Evolutionary conservation across 2,888 invertebrate genomes (phyloP).

Genomic region (Penaeus monodon): DNA sequence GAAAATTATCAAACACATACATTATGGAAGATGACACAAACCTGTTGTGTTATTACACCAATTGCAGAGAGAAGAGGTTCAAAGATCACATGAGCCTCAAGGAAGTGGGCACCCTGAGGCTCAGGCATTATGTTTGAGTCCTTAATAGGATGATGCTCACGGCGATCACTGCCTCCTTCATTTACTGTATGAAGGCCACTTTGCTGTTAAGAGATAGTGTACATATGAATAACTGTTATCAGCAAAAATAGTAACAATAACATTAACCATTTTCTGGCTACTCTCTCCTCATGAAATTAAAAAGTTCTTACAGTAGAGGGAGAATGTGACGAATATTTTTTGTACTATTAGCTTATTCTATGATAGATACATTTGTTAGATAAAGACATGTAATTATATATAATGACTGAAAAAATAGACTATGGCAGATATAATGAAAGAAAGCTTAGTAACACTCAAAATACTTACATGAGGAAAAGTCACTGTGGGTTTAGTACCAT

Average conservation of each 20-base stretch:
- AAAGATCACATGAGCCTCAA: slow-evolving; percentile 94
- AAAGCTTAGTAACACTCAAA: no score
- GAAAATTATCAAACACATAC: background rate
- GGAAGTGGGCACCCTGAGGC: slow-evolving; percentile 71
- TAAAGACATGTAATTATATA: background rate
- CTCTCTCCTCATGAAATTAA: no score
- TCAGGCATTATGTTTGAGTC: slow-evolving; percentile 37
- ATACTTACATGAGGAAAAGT: slow-evolving; percentile 45
- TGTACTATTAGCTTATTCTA: background rate
- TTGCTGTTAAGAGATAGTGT: background rate
- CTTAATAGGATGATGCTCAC: slow-evolving; percentile 25
- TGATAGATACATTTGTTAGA: slow-evolving; percentile 1
- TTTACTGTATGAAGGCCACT: slow-evolving; percentile 35
- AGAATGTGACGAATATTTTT: no score
- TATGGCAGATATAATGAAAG: no score
- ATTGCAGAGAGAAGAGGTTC: slow-evolving; percentile 90
- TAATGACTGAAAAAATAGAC: background rate
- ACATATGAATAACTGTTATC: background rate
- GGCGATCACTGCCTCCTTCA: slow-evolving; percentile 40
- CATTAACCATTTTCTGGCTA: no score
- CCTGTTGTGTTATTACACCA: slow-evolving; percentile 91
- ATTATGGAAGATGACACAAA: slow-evolving; percentile 69
- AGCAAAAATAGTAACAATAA: no score
- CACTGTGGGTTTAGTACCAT: slow-evolving; percentile 42
- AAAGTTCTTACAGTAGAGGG: no score